Evolutionary conservation across 2,888 invertebrate species (phyloP).

Genomic region (Dysmachus trigonus): DNA sequence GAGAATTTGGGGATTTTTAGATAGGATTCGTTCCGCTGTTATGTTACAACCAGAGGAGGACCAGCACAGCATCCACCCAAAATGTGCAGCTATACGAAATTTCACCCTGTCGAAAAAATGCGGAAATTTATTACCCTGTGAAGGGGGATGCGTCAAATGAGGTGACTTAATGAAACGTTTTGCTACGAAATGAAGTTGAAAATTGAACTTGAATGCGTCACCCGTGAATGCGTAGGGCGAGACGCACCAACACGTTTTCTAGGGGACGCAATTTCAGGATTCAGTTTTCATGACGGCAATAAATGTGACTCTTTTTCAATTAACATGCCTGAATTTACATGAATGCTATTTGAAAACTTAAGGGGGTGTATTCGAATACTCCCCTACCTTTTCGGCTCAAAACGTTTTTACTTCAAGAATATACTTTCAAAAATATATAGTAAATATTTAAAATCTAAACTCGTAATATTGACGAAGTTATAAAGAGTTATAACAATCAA

Average conservation of each 20-base stretch:
- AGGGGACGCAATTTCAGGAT: not conserved
- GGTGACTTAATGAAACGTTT: conserved; percentile 45
- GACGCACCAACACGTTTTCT: not conserved
- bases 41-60: no score
- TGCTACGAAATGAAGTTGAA: conserved; percentile 45
- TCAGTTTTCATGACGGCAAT: not conserved
- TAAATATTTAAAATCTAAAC: no score
- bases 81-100: conserved; percentile 7
- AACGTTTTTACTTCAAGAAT: no score
- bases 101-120: conserved; percentile 18
- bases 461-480: no score
- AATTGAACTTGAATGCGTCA: conserved; percentile 43
- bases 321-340: not conserved
- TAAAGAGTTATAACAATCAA: no score
- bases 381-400: no score
- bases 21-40: conserved; percentile 9
- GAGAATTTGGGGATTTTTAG: conserved; percentile 7
- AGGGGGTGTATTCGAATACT: not conserved
- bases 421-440: no score
- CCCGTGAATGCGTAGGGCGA: not conserved
- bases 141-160: conserved; percentile 4
- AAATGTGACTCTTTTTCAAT: not conserved
- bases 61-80: not conserved
- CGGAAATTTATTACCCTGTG: conserved; percentile 9
- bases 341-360: not conserved